These are phyloP conservation scores for Napeogenes sylphis DNA, from an alignment of 2,888 invertebrate species.

Conservation along the genomic window DNA sequence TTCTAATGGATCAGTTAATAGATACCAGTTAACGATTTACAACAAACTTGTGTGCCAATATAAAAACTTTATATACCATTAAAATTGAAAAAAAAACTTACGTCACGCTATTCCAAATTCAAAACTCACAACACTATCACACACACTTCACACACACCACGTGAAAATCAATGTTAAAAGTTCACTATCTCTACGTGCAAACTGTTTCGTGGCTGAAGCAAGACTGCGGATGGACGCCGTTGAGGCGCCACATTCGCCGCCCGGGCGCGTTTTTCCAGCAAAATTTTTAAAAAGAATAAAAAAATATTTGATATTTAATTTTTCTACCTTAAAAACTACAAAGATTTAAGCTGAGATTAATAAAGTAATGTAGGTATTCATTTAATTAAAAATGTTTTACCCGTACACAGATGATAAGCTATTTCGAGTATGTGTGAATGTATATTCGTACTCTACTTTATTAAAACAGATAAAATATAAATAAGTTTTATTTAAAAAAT, in stretches of 20 bases:
- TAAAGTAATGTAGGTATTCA: background rate
- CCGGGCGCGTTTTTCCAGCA: constrained; percentile 21
- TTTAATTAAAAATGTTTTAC: constrained; percentile 4
- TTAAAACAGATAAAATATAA: too few species aligned
- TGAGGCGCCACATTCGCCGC: constrained; percentile 40
- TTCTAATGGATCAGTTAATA: too few species aligned
- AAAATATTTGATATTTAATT: background rate
- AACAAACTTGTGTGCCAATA: too few species aligned
- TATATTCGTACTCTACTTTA: too few species aligned
- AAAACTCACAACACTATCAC: constrained; percentile 34
- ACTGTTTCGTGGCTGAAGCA: constrained; percentile 34
- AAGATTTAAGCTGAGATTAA: background rate
- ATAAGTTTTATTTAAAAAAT: too few species aligned
- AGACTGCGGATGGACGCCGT: constrained; percentile 40
- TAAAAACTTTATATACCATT: background rate
- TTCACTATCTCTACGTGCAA: constrained; percentile 13
- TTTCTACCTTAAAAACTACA: background rate
- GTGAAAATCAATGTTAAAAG: constrained; percentile 12
- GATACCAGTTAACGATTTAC: too few species aligned
- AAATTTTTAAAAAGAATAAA: background rate
- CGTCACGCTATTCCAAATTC: constrained; percentile 24
- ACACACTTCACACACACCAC: constrained; percentile 41
- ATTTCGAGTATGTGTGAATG: background rate
- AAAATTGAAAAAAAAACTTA: constrained; percentile 25
- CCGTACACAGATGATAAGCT: background rate